Base-by-base conservation (phyloP, 2,888 invertebrate species). In the Eumerus sabulonum region DNA sequence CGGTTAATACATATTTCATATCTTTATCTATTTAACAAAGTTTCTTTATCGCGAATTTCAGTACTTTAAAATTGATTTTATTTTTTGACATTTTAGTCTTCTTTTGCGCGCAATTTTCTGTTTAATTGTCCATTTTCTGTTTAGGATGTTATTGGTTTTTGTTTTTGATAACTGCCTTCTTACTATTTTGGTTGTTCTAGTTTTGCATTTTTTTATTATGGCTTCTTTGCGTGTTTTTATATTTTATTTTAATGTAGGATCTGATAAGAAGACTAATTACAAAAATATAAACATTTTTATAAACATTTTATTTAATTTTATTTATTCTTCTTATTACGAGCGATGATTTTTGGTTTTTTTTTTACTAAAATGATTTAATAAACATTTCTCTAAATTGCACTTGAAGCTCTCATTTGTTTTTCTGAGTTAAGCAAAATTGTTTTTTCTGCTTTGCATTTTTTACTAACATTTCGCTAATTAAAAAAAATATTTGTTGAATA, bases 241-340 rank as follows among this genome's bases (percentile, higher is more conserved):
- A 17, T 56, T 64, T 45, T 38, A 36, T 45, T 62, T 38, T 47
- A n/a, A 67, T 53, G 51, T 68, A 63, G 62, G 27, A 27, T 2
- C 27, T 27, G 27, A 27, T 27, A 27, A 59, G 36, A 73, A 77
- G 67, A 73, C 67, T 68, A 68, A 64, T 79, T 79, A 79, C 79
- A 79, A 79, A 79, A 79, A 79, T 79, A 79, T 74, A 79, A 79
- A 79, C 74, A 64, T 59, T 63, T 63, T 67, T 57, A 67, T 40
- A 71, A 57, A 27, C 27, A 2, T 54, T 71, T 67, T 27, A 48
- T 47, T 57, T 48, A 38, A 11, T 42, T 50, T 9, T 44, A 40
- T 45, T 50, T 1, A 11, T 9, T 44, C 12, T 71, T 68, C n/a
- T n/a, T n/a, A n/a, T n/a, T n/a, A n/a, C n/a, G n/a, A 38, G 51